phyloP scores from a whole-genome alignment of 1,140 invertebrate species.

The Nasonia longicornis region DNA sequence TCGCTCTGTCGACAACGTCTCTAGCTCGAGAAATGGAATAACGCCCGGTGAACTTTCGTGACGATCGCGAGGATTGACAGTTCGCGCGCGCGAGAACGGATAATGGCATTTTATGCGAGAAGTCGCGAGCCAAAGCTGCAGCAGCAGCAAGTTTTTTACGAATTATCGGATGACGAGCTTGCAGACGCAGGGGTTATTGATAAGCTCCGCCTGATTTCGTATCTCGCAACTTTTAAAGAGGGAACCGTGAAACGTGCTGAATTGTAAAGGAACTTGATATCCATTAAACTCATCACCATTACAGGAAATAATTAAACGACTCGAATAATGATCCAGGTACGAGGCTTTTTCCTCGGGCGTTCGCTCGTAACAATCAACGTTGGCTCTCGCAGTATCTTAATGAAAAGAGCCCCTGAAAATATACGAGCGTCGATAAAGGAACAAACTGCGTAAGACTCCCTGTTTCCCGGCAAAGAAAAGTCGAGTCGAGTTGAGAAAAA shows the following conservation, averaged over 20 bases:
- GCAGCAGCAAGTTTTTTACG: not conserved
- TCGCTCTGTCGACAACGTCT: not conserved
- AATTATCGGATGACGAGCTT: not conserved
- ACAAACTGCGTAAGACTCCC: not conserved
- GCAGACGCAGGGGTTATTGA: not conserved
- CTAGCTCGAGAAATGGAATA: conserved; percentile 8
- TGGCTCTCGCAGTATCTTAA: conserved; percentile 5
- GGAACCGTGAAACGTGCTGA: too few species aligned
- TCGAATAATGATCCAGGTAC: not conserved
- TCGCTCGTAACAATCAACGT: conserved; percentile 10
- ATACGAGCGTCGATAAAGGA: conserved; percentile 25
- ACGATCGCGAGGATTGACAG: conserved; percentile 21
- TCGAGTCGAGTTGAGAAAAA: conserved; percentile 1
- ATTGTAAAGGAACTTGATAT: not conserved
- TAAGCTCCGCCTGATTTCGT: too few species aligned
- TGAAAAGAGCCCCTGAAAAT: conserved; percentile 20
- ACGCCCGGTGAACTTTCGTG: not conserved
- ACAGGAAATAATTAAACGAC: not conserved
- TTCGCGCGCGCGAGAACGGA: not conserved
- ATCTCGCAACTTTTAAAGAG: too few species aligned
- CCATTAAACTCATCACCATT: not conserved
- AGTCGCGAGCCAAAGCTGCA: not conserved
- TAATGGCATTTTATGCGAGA: not conserved
- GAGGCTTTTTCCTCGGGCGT: not conserved
- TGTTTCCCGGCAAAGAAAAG: not conserved